Evolutionary conservation across 1,140 invertebrate species (phyloP), one percentile per base, ranked within the genome.

Genomic region (Homalodisca vitripennis): DNA sequence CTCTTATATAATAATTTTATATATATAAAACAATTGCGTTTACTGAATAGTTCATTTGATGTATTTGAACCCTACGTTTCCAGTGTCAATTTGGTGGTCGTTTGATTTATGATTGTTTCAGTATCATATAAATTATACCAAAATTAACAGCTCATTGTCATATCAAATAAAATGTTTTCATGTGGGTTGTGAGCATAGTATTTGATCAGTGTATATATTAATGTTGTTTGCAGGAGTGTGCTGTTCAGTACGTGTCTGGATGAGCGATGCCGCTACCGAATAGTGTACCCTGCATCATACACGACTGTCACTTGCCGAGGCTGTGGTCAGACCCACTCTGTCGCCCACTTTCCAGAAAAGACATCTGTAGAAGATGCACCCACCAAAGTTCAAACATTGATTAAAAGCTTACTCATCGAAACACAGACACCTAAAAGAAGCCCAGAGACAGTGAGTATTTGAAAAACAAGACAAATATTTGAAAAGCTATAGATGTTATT

Each of bases 271-370:
- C 55, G 67, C 27, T 32, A 67, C 27, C 69, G 67, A 46, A 46
- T 74, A 17, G 32, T 71, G 22, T 74, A 51, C 51, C 48, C 64
- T 26, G 53, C 69, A n/a, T 51, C 53, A 17, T 51, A 66, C 27
- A 29, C 32, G 2, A 34, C 51, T 51, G 69, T 74, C 46, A 68
- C 64, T 26, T 74, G 73, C 48, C 66, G 71, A 30, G 47, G 53
- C 51, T 74, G 73, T 63, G 73, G 73, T 30, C 73, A 74, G 41
- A 68, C 71, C 13, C 71, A 72, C 47, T 14, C 41, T n/a, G 66
- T 64, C 2, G 55, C 53, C 13, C 32, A 60, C 26, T 46, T 74
- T 14, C 22, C 51, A 3, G 24, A 69, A 13, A 68, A 31, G 30
- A 22, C 46, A 24, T 69, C 71, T 32, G 55, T 72, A 10, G 70